Evolutionary conservation across 2,113 vertebrate genomes (phyloP).

Genomic region (Cynoglossus semilaevis): DNA sequence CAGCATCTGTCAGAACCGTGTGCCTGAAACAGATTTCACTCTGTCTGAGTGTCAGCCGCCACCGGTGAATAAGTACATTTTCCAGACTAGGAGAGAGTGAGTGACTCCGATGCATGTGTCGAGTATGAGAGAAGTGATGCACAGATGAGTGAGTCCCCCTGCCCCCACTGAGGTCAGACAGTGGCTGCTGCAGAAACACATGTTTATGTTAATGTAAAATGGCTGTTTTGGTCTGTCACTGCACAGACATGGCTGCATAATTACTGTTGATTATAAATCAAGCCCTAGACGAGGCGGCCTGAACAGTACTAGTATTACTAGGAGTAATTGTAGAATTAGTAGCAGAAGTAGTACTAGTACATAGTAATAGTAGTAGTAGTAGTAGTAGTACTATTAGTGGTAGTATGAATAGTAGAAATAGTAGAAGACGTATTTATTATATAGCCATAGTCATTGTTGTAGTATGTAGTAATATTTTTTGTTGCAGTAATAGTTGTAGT

Average conservation of each 20-base stretch:
- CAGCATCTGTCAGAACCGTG: neutral
- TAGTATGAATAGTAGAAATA: no score
- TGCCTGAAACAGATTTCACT: constrained; percentile 15
- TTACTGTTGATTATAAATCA: constrained; percentile 32
- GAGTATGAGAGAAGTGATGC: constrained; percentile 13
- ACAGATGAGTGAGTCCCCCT: constrained; percentile 9
- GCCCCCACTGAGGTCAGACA: constrained; percentile 29
- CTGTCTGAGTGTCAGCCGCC: constrained; percentile 13
- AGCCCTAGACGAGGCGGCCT: neutral
- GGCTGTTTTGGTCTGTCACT: neutral
- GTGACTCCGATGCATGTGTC: constrained; percentile 24
- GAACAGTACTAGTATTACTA: neutral
- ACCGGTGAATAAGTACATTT: constrained; percentile 41
- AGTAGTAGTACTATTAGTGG: no score
- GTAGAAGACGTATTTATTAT: no score
- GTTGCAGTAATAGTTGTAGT: no score
- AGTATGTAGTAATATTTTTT: no score
- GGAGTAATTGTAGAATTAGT: neutral
- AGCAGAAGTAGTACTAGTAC: neutral
- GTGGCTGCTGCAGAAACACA: constrained; percentile 10
- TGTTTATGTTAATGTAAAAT: constrained; percentile 7
- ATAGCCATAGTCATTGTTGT: no score
- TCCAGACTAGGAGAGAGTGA: constrained; percentile 6
- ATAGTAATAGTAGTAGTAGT: no score
- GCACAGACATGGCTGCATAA: neutral